A percentile compares a stretch with the other conserved stretches of the same genome.
Evolutionary conservation across 2,888 invertebrate species (phyloP).

Genomic region (Cephus pulcher): DNA sequence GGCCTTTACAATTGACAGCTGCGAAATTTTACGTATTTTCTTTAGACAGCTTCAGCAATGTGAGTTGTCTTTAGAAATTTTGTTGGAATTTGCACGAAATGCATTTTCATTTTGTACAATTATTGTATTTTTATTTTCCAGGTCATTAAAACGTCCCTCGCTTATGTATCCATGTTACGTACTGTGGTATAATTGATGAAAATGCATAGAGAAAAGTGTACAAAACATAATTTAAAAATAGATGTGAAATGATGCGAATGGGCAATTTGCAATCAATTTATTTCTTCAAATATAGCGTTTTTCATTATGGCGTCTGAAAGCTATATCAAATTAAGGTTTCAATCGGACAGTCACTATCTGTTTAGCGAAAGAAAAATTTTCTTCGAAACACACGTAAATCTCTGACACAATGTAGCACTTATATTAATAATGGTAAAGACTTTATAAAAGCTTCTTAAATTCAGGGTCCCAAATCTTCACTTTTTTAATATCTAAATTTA

Average conservation of each 20-base stretch:
- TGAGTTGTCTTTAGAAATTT: conserved; percentile 48
- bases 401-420: not conserved
- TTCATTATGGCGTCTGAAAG: not conserved
- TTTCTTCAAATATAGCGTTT: not conserved
- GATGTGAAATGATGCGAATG: not conserved
- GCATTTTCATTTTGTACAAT: not conserved
- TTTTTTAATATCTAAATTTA: not conserved
- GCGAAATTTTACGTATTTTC: conserved; percentile 70
- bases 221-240: not conserved
- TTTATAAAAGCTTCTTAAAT: not conserved
- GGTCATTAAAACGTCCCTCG: conserved; percentile 33
- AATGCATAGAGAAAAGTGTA: not conserved
- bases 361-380: not conserved
- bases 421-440: not conserved
- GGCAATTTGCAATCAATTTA: not conserved
- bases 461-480: too few species aligned
- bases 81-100: not conserved
- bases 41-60: conserved; percentile 67
- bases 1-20: conserved; percentile 68
- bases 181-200: conserved; percentile 18
- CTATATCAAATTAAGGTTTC: not conserved
- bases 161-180: conserved; percentile 29
- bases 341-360: not conserved
- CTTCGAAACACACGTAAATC: not conserved
- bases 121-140: conserved; percentile 13